A percentile compares a stretch with the other conserved stretches of the same genome.
Conservation (phyloP, 2,797 vertebrate species). For the Erethizon dorsatum region DNA sequence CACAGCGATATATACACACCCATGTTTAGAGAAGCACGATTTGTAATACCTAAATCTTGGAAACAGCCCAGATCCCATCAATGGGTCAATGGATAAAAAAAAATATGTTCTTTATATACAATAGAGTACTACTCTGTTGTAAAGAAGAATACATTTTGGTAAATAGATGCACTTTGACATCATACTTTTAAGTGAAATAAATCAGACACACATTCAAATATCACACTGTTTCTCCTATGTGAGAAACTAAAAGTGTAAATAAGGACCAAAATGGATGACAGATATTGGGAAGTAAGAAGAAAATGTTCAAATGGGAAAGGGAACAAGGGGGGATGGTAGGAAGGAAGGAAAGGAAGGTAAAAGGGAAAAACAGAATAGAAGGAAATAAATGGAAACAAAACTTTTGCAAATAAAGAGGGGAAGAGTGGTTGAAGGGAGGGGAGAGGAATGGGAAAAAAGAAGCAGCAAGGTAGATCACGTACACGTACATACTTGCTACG, state of each 20-base stretch:
- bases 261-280: not conserved
- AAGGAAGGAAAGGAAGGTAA: fast-evolving
- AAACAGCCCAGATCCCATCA: not conserved
- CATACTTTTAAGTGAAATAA: not conserved
- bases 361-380: not conserved
- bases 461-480: not conserved
- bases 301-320: not conserved
- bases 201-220: not conserved
- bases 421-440: not conserved
- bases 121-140: not conserved
- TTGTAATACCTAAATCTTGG: not conserved
- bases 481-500: not conserved
- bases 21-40: not conserved
- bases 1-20: not conserved
- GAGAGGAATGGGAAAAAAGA: not conserved
- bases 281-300: not conserved
- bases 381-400: not conserved
- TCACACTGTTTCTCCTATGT: not conserved
- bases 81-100: not conserved
- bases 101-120: not conserved
- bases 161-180: not conserved
- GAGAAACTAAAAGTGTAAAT: not conserved
- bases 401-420: not conserved
- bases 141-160: not conserved
- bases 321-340: not conserved